Conservation (phyloP, 2,797 vertebrate genomes). For the Parauchenoglanis ngamensis region DNA sequence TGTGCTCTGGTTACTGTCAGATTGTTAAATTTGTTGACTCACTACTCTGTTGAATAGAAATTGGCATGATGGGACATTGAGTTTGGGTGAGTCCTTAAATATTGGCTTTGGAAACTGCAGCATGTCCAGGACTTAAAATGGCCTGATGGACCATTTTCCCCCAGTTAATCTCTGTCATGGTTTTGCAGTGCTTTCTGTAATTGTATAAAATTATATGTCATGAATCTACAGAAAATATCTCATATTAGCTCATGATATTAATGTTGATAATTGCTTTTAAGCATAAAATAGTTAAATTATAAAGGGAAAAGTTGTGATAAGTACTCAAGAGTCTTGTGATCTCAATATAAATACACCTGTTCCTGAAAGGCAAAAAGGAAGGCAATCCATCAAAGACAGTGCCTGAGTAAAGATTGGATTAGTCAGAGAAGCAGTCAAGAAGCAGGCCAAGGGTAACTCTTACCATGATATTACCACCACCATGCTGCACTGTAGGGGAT, state of each 20-base stretch:
- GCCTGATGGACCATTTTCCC: neutral
- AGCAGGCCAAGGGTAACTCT: neutral
- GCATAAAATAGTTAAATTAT: neutral
- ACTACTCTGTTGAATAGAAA: neutral
- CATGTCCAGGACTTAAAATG: neutral
- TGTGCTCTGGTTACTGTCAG: neutral
- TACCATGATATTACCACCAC: neutral
- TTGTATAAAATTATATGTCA: neutral
- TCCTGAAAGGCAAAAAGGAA: neutral
- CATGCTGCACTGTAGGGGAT: neutral
- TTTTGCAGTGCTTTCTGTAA: neutral
- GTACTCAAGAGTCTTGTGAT: neutral
- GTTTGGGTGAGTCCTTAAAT: neutral
- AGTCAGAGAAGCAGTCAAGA: neutral
- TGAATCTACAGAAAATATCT: neutral
- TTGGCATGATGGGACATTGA: slow-evolving; percentile 14
- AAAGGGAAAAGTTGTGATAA: neutral
- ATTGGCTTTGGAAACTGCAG: slow-evolving; percentile 8
- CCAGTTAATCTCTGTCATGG: neutral
- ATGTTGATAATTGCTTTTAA: neutral
- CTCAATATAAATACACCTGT: neutral
- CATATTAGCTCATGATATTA: neutral
- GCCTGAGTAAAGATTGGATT: neutral
- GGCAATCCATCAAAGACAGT: neutral
- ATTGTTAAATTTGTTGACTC: neutral